phyloP scores from a whole-genome alignment of 2,888 invertebrate genomes.

The Clanis bilineata region DNA sequence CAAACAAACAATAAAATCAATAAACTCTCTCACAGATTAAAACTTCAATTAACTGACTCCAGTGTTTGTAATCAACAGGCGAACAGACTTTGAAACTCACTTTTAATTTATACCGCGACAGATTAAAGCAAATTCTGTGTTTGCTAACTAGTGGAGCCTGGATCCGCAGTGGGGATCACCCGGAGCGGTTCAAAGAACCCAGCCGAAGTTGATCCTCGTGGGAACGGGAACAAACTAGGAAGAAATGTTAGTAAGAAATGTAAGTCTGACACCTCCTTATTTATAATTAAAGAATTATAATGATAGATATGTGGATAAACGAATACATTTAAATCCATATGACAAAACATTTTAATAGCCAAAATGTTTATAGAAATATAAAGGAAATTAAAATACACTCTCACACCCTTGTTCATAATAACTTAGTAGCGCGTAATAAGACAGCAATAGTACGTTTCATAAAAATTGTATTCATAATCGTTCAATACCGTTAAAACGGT shows the following conservation, averaged over 20 bases:
- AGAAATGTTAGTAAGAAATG: conserved; percentile 4
- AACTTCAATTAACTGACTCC: neutral
- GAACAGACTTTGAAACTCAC: neutral
- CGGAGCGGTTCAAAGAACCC: neutral
- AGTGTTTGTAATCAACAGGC: neutral
- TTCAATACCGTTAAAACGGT: too few species aligned
- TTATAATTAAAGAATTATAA: neutral
- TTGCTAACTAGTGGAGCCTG: neutral
- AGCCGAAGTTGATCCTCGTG: neutral
- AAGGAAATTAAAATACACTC: too few species aligned
- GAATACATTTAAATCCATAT: too few species aligned
- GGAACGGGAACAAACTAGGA: conserved; percentile 1
- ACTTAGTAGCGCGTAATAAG: too few species aligned
- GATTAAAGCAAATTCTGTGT: conserved; percentile 1
- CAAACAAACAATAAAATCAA: neutral
- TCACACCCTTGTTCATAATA: too few species aligned
- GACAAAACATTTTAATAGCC: too few species aligned
- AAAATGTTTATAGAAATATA: too few species aligned
- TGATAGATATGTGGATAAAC: neutral
- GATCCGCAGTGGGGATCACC: neutral
- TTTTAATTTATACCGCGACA: conserved; percentile 1
- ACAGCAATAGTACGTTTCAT: too few species aligned
- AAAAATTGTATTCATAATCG: too few species aligned
- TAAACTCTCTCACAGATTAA: neutral
- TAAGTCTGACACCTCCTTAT: neutral